phyloP scores from a whole-genome alignment of 2,113 vertebrate species.

The Planiliza haematocheilus region DNA sequence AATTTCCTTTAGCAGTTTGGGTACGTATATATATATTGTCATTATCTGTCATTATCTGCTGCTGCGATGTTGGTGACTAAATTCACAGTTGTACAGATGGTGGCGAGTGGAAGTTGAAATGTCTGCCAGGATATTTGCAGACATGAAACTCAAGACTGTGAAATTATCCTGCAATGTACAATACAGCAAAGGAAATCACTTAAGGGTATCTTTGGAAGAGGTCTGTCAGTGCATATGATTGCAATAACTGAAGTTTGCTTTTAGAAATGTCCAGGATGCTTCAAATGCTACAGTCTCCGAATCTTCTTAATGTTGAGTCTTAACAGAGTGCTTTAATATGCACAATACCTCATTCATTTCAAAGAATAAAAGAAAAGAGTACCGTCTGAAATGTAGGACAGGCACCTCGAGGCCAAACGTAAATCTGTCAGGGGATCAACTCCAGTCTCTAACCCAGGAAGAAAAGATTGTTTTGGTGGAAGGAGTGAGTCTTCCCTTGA shows the following conservation, averaged over 20 bases:
- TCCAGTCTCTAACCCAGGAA: constrained; percentile 40
- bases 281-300: too few species aligned
- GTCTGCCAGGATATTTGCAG: constrained; percentile 14
- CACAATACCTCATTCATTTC: constrained; percentile 37
- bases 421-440: constrained; percentile 57
- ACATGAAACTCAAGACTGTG: constrained; percentile 2
- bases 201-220: neutral
- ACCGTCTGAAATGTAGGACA: constrained; percentile 66
- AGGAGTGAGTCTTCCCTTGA: constrained; percentile 41
- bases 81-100: constrained; percentile 21
- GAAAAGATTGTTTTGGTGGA: constrained; percentile 55
- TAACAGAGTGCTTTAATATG: constrained; percentile 23
- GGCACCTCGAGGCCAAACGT: constrained; percentile 60
- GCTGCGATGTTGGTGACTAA: constrained; percentile 6
- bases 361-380: constrained; percentile 16
- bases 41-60: constrained; percentile 44
- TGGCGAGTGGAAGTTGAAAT: constrained; percentile 5
- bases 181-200: neutral
- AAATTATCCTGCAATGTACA: neutral
- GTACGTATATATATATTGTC: too few species aligned
- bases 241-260: constrained; percentile 22
- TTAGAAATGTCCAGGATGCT: constrained; percentile 5
- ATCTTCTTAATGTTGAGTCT: neutral
- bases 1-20: too few species aligned
- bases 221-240: neutral